Evolutionary conservation across 2,888 invertebrate species (phyloP).

Genomic region (Campoplex capitator): DNA sequence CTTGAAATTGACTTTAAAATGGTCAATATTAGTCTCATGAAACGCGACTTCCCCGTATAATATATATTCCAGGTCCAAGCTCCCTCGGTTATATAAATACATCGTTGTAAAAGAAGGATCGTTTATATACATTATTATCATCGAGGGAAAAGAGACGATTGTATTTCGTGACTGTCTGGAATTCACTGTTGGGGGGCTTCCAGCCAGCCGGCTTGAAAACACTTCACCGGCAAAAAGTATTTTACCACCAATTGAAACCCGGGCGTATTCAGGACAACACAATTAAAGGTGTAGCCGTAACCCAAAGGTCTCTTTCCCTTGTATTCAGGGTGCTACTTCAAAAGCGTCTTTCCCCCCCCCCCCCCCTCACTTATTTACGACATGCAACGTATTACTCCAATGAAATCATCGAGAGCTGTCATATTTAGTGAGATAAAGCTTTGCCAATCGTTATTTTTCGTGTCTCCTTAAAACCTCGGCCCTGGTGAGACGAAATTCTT

Average conservation of each 20-base stretch:
- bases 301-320: not conserved
- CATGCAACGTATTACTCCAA: not conserved
- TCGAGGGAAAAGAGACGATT: constrained; percentile 2
- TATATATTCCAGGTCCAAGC: not conserved
- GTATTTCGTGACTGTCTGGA: constrained; percentile 29
- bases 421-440: not conserved
- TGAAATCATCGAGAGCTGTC: constrained; percentile 15
- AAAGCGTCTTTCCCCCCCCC: not conserved
- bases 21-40: not conserved
- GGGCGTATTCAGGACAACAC: constrained; percentile 9
- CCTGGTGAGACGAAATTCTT: not conserved
- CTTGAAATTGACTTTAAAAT: not conserved
- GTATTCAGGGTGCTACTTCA: not conserved
- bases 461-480: not conserved
- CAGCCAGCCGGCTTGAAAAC: not conserved
- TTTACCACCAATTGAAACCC: constrained; percentile 21
- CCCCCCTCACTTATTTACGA: constrained; percentile 6
- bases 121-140: constrained; percentile 26
- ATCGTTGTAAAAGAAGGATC: constrained; percentile 15
- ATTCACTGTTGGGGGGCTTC: constrained; percentile 24
- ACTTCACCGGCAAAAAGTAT: not conserved
- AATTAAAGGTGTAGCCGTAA: constrained; percentile 21
- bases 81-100: constrained; percentile 1
- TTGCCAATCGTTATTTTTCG: not conserved
- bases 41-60: not conserved